Percentiles rank a stretch among this genome's conserved stretches.
Evolutionary conservation across 2,888 invertebrate genomes (phyloP).

Genomic region (Flexamia atlantica): DNA sequence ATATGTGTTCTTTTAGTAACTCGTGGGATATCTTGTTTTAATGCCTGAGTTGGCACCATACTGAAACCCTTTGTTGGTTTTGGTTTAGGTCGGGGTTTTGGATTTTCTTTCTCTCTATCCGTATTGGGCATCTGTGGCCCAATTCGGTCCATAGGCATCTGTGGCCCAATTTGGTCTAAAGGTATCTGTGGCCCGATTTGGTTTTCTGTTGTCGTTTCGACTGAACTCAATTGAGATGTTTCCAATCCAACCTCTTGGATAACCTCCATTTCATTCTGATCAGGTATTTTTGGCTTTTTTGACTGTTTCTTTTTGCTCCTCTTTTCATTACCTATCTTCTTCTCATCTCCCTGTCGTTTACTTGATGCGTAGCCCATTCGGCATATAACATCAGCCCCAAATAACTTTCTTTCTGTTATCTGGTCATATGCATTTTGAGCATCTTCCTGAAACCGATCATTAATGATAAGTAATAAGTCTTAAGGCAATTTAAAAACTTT

Average conservation of each 20-base stretch:
- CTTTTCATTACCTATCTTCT: not conserved
- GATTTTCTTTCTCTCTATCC: not conserved
- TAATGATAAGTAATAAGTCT: too few relatives aligned
- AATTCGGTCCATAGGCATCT: not conserved
- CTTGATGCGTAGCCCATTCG: not conserved
- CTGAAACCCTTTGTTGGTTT: not conserved
- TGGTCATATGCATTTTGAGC: not conserved
- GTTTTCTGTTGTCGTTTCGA: not conserved
- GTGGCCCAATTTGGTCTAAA: not conserved
- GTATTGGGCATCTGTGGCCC: too few relatives aligned
- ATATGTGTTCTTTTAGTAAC: not conserved
- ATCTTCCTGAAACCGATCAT: slow-evolving; percentile 12
- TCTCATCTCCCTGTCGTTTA: not conserved
- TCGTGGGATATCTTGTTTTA: not conserved
- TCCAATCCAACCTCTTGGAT: not conserved
- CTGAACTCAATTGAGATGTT: not conserved
- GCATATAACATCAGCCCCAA: not conserved
- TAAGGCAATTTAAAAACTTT: too few relatives aligned
- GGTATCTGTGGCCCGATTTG: not conserved
- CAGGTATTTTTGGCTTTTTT: not conserved
- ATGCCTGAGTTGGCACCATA: not conserved
- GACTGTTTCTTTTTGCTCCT: not conserved
- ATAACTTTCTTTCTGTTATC: not conserved
- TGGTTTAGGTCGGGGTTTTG: not conserved
- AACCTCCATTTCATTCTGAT: not conserved